These are phyloP conservation scores for Rapana venosa DNA, from an alignment of 2,888 invertebrate genomes.

Conservation along the genomic window DNA sequence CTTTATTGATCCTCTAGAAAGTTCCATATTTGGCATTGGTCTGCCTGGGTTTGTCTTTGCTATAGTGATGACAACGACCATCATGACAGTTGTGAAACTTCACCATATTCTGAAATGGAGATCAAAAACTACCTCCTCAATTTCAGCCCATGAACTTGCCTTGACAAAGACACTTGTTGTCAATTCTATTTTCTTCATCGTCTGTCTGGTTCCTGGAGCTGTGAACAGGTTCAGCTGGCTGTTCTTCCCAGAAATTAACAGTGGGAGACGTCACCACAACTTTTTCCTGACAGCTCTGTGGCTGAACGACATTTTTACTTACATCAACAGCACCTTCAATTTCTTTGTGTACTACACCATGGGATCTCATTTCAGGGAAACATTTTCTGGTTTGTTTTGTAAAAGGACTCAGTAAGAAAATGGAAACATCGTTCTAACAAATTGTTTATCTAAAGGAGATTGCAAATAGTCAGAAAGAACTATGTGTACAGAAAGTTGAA, in stretches of 20 bases:
- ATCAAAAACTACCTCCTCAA: neutral
- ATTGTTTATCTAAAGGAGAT: no score
- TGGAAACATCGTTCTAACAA: neutral
- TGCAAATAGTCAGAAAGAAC: no score
- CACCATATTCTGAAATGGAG: neutral
- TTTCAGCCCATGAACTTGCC: neutral
- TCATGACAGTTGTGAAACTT: neutral
- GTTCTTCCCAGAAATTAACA: neutral
- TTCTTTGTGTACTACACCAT: slow-evolving; percentile 20
- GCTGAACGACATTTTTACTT: neutral
- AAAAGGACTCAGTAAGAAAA: neutral
- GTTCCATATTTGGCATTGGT: neutral
- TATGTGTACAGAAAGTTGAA: no score
- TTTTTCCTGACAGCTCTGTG: neutral
- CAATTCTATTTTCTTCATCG: neutral
- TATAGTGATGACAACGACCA: neutral
- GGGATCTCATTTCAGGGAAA: slow-evolving; percentile 4
- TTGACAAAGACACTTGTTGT: neutral
- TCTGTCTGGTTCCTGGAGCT: neutral
- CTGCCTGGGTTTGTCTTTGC: neutral
- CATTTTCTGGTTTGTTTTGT: neutral
- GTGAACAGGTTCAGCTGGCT: neutral
- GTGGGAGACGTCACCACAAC: neutral
- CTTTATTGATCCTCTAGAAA: neutral
- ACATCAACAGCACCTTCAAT: slow-evolving; percentile 20